phyloP scores from a whole-genome alignment of 2,797 vertebrate species.

The Micrastur ruficollis region DNA sequence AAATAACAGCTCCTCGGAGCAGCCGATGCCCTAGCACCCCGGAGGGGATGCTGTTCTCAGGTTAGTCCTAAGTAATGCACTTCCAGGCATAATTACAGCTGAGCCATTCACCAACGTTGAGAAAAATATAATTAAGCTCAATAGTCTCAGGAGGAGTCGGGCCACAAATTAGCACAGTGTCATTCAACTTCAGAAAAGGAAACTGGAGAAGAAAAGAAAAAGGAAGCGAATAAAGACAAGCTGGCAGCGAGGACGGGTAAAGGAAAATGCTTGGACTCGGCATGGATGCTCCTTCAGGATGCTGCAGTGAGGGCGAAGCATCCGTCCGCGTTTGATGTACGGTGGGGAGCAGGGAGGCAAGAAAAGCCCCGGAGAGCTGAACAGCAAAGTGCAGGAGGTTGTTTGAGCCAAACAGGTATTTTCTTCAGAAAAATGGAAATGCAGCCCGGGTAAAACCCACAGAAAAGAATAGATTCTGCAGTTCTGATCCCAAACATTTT shows the following conservation, averaged over 20 bases:
- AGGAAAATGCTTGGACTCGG: neutral
- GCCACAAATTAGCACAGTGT: neutral
- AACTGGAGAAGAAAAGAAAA: neutral
- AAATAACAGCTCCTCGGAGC: neutral
- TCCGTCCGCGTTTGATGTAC: rapidly evolving
- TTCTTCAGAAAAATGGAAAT: neutral
- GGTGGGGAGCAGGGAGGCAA: neutral
- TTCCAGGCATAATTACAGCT: constrained; percentile 28
- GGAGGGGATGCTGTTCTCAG: neutral
- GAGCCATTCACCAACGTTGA: neutral
- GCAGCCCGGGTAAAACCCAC: neutral
- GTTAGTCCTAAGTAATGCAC: constrained; percentile 54
- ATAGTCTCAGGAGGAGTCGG: neutral
- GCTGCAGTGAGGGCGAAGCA: neutral
- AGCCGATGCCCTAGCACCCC: neutral
- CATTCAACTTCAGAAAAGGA: neutral
- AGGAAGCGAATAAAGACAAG: neutral
- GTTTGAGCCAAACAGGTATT: neutral
- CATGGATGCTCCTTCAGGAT: neutral
- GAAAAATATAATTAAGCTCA: constrained; percentile 59
- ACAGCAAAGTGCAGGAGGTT: neutral
- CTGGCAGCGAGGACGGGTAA: neutral
- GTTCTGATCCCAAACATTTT: neutral
- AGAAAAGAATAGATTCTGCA: neutral
- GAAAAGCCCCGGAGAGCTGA: neutral